A percentile compares a stretch with the other conserved stretches of the same genome.
phyloP scores from a whole-genome alignment of 2,888 invertebrate species.

The Ormia ochracea region DNA sequence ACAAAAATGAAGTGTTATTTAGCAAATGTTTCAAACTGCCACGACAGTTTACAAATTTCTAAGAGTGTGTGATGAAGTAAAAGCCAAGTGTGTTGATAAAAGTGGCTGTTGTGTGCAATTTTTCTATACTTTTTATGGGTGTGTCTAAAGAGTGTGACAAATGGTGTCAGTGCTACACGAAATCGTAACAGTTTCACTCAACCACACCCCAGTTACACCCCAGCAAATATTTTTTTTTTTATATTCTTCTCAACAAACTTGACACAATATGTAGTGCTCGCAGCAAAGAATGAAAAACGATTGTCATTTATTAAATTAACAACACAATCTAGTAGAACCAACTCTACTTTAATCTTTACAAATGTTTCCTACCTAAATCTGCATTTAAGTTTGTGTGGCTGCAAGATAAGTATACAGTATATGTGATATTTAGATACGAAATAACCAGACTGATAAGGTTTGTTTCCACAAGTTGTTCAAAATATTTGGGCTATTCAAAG shows the following conservation, averaged over 20 bases:
- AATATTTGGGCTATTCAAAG: too few species aligned
- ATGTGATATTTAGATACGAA: too few species aligned
- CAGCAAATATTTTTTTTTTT: neutral
- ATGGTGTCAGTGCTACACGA: neutral
- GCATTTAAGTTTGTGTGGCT: too few species aligned
- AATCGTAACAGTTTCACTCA: neutral
- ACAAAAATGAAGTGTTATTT: neutral
- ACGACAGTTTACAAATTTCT: neutral
- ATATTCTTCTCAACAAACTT: slow-evolving; percentile 4
- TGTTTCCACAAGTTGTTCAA: too few species aligned
- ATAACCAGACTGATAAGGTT: too few species aligned
- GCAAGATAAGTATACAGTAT: too few species aligned
- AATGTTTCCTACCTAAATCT: neutral
- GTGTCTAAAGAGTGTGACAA: neutral
- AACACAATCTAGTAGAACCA: slow-evolving; percentile 12
- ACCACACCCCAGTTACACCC: slow-evolving; percentile 25
- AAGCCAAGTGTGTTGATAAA: slow-evolving; percentile 1
- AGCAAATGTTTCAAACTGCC: neutral
- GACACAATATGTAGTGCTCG: slow-evolving; percentile 9
- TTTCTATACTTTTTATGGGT: neutral
- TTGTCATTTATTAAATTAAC: slow-evolving; percentile 47
- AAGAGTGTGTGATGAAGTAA: neutral
- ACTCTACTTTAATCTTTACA: neutral
- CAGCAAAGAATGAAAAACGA: slow-evolving; percentile 32
- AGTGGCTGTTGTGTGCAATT: slow-evolving; percentile 2